Percentiles rank a stretch among this genome's conserved stretches.
Conservation (phyloP, 2,113 vertebrate genomes). For the Calidris pygmaea region DNA sequence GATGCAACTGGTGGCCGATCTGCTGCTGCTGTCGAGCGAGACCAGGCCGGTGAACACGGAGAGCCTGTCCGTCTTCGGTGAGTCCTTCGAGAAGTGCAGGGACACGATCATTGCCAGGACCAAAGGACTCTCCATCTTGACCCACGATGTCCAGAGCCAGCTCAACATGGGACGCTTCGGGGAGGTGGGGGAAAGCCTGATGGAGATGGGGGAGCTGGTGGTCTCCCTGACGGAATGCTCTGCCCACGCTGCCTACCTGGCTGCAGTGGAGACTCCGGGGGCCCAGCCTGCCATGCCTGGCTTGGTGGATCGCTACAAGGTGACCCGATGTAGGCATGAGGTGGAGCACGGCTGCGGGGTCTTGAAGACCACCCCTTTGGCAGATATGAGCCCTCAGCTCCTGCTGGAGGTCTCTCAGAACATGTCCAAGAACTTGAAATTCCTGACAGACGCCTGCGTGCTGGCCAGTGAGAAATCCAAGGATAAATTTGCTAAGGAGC, state of each 20-base stretch:
- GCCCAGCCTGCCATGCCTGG: slow-evolving; percentile 88
- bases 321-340: slow-evolving; percentile 94
- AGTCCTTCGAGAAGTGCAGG: slow-evolving; percentile 96
- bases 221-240: slow-evolving; percentile 95
- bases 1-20: slow-evolving; percentile 98
- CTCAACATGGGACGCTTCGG: slow-evolving; percentile 96
- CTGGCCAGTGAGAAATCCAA: slow-evolving; percentile 90
- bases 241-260: slow-evolving; percentile 93
- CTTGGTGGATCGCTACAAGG: slow-evolving; percentile 96
- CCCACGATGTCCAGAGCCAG: slow-evolving; percentile 97
- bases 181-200: slow-evolving; percentile 90
- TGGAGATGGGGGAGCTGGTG: slow-evolving; percentile 93
- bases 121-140: slow-evolving; percentile 96
- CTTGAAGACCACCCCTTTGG: slow-evolving; percentile 84
- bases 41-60: slow-evolving; percentile 90
- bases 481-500: slow-evolving; percentile 94
- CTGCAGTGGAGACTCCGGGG: slow-evolving; percentile 87
- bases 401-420: slow-evolving; percentile 95
- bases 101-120: slow-evolving; percentile 97
- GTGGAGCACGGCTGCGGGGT: slow-evolving; percentile 91
- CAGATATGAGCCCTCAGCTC: slow-evolving; percentile 91
- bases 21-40: slow-evolving; percentile 95
- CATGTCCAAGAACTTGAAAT: slow-evolving; percentile 92
- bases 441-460: slow-evolving; percentile 91
- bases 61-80: slow-evolving; percentile 79